Evolutionary conservation across 1,140 invertebrate genomes (phyloP).

Genomic region (Penaeus chinensis): DNA sequence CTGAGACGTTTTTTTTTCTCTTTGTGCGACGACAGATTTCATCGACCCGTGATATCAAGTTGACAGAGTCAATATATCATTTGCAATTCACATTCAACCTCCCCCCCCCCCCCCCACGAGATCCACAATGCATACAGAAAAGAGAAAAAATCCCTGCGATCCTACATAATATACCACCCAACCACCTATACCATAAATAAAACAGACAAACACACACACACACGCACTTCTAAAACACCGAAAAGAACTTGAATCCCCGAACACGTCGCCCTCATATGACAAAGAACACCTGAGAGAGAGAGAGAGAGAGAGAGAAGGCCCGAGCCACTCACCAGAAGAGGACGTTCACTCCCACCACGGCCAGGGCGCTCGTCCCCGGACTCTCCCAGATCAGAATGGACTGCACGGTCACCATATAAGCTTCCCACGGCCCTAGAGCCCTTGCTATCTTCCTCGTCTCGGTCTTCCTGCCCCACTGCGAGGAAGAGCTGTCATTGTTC

Average conservation of each 20-base stretch:
- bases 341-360: conserved; percentile 65
- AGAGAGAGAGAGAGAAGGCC: too few relatives aligned
- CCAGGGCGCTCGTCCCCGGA: conserved; percentile 64
- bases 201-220: not conserved
- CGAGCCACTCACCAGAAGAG: conserved; percentile 65
- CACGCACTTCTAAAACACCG: not conserved
- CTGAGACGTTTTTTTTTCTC: too few relatives aligned
- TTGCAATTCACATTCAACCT: too few relatives aligned
- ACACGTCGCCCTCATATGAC: not conserved
- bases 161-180: too few relatives aligned
- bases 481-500: conserved; percentile 17
- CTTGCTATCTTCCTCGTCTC: conserved; percentile 46
- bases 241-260: not conserved
- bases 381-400: conserved; percentile 66
- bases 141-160: too few relatives aligned
- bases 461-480: conserved; percentile 42
- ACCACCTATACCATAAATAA: not conserved
- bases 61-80: too few relatives aligned
- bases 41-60: too few relatives aligned
- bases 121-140: too few relatives aligned
- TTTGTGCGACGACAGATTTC: too few relatives aligned
- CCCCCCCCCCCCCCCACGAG: too few relatives aligned
- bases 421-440: conserved; percentile 65
- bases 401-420: conserved; percentile 65
- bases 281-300: not conserved